Evolutionary conservation across 2,888 invertebrate genomes (phyloP).

Genomic region (Caenorhabditis plicata): DNA sequence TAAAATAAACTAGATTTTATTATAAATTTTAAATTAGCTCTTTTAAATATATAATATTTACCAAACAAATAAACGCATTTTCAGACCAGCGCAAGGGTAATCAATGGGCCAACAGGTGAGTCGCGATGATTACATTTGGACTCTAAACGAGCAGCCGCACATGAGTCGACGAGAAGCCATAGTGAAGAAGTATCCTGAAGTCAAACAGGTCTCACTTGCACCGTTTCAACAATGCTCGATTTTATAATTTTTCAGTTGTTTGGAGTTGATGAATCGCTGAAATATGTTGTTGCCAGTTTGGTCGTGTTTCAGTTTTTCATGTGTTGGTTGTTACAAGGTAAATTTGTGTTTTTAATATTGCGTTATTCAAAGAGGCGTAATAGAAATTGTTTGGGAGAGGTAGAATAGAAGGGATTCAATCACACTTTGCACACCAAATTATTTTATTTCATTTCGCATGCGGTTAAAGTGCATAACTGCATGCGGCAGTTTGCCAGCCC

Average conservation of each 20-base stretch:
- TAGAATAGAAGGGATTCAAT: too few species aligned
- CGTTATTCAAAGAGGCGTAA: too few species aligned
- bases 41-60: neutral
- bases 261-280: constrained; percentile 55
- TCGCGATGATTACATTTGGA: constrained; percentile 93
- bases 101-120: constrained; percentile 96
- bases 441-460: too few species aligned
- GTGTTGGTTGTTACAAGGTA: constrained; percentile 48
- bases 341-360: neutral
- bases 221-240: neutral
- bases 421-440: too few species aligned
- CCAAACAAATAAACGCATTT: neutral
- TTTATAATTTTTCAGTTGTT: constrained; percentile 46
- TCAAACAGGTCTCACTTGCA: constrained; percentile 67
- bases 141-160: constrained; percentile 94
- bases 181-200: constrained; percentile 92
- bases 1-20: too few species aligned
- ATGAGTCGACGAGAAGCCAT: constrained; percentile 89
- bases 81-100: too few species aligned
- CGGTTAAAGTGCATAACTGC: too few species aligned
- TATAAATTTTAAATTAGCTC: neutral
- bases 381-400: too few species aligned
- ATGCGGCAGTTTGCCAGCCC: too few species aligned
- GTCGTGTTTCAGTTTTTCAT: constrained; percentile 54
- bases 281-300: constrained; percentile 53